Base-by-base conservation (phyloP, 2,888 invertebrate genomes). In the Cryptus armator region DNA sequence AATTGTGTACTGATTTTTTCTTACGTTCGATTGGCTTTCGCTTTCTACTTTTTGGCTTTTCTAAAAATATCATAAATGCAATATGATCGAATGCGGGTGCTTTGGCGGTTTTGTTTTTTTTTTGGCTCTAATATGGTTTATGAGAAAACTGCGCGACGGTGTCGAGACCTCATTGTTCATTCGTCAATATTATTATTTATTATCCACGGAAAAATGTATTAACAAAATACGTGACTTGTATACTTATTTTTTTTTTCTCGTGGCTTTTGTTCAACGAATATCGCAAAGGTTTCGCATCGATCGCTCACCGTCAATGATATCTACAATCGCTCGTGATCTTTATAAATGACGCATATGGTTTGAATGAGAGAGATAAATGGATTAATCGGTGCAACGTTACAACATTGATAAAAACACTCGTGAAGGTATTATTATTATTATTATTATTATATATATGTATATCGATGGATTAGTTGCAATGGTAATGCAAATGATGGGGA, bases 31-130 rank as follows among this genome's bases (percentile, higher is more conserved):
- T 82, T 85, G 75, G 82, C 64, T 92, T 90, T 93, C 92, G 91
- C 92, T 93, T 93, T 93, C 93, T 93, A 94, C 93, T 94, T 94
- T 94, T 94, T 94, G 93, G 93, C 91, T 94, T 94, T 93, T 94
- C 93, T 94, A 93, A 93, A 93, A 93, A 88, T 87, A 92, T 92
- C 92, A 93, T 89, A 92, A 93, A 93, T 93, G 93, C 91, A 90
- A 91, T 89, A 90, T 93, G 93, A 93, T 93, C 91, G 92, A 89
- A 90, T 90, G 91, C 87, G 87, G 85, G 86, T 81, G 86, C 72
- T 81, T 84, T 83, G 84, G 53, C 62, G 67, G 48, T 67, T 56
- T 77, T 67, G 19, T 51, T 78, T 46, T 53, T 48, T 71, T 24
- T 29, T 77, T 71, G n/a, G 67, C 68, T 71, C 32, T 56, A 7